These are phyloP conservation scores for Trichonephila clavipes DNA, from an alignment of 1,140 invertebrate genomes.

Conservation along the genomic window DNA sequence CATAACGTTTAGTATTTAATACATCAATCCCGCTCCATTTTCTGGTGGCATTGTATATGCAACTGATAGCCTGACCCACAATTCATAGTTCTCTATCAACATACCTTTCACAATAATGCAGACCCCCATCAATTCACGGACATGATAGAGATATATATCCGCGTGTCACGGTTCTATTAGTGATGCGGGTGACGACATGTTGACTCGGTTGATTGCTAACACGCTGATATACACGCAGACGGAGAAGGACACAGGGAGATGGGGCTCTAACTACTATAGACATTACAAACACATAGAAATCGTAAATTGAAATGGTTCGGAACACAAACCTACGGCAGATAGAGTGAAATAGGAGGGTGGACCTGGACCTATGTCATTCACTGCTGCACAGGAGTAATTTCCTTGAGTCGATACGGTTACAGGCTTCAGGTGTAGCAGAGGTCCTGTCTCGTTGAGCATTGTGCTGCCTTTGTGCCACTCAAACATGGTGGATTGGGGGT, in stretches of 20 bases:
- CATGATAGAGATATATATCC: slow-evolving; percentile 18
- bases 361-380: slow-evolving; percentile 90
- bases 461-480: slow-evolving; percentile 76
- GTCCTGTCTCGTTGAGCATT: slow-evolving; percentile 85
- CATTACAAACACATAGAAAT: slow-evolving; percentile 43
- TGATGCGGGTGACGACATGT: slow-evolving; percentile 50
- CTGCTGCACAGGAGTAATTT: slow-evolving; percentile 92
- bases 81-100: not conserved
- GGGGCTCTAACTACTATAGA: slow-evolving; percentile 5
- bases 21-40: not conserved
- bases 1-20: not conserved
- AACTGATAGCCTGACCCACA: slow-evolving; percentile 6
- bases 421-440: slow-evolving; percentile 87
- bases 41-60: not conserved
- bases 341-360: slow-evolving; percentile 87
- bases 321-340: slow-evolving; percentile 76
- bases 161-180: slow-evolving; percentile 24
- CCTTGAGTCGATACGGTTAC: slow-evolving; percentile 90
- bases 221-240: not conserved
- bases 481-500: slow-evolving; percentile 85
- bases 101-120: slow-evolving; percentile 23
- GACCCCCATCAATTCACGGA: not conserved
- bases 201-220: slow-evolving; percentile 18
- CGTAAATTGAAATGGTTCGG: slow-evolving; percentile 41
- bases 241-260: not conserved